These are phyloP conservation scores for Pristionchus entomophagus DNA, from an alignment of 2,888 invertebrate species.

Conservation along the genomic window DNA sequence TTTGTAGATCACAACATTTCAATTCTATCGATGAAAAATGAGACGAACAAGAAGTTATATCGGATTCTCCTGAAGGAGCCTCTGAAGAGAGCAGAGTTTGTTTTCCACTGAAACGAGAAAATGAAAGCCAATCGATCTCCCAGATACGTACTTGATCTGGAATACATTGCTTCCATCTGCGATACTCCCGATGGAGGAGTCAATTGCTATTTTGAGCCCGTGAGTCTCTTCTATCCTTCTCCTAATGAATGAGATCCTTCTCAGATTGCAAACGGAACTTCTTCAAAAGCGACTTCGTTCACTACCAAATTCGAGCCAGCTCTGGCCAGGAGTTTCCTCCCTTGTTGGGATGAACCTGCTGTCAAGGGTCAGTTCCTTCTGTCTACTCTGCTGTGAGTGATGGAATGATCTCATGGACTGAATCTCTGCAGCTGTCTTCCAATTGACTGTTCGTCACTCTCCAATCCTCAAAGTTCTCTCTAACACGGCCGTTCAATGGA, in stretches of 20 bases:
- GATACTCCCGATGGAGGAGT: constrained; percentile 57
- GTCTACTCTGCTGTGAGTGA: too few species aligned
- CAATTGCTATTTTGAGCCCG: constrained; percentile 54
- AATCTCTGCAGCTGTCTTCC: constrained; percentile 22
- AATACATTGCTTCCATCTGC: constrained; percentile 59
- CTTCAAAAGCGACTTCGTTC: constrained; percentile 54
- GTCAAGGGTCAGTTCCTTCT: constrained; percentile 54
- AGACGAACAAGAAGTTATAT: constrained; percentile 68
- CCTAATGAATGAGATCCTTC: not conserved
- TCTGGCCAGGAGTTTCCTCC: constrained; percentile 70
- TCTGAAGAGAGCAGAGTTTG: constrained; percentile 55
- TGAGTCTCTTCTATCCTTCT: not conserved
- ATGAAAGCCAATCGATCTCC: not conserved
- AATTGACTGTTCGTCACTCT: constrained; percentile 26
- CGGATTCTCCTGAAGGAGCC: constrained; percentile 62
- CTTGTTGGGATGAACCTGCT: constrained; percentile 74
- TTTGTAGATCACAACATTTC: constrained; percentile 52
- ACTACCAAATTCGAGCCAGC: constrained; percentile 74
- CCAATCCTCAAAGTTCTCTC: constrained; percentile 52
- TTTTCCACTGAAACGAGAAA: not conserved
- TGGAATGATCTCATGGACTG: not conserved
- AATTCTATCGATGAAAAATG: constrained; percentile 64
- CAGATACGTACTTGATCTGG: constrained; percentile 60
- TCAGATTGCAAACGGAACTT: not conserved
- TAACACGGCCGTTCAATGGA: constrained; percentile 52